Conservation (phyloP, 1,140 invertebrate species). For the Augochlora pura region DNA sequence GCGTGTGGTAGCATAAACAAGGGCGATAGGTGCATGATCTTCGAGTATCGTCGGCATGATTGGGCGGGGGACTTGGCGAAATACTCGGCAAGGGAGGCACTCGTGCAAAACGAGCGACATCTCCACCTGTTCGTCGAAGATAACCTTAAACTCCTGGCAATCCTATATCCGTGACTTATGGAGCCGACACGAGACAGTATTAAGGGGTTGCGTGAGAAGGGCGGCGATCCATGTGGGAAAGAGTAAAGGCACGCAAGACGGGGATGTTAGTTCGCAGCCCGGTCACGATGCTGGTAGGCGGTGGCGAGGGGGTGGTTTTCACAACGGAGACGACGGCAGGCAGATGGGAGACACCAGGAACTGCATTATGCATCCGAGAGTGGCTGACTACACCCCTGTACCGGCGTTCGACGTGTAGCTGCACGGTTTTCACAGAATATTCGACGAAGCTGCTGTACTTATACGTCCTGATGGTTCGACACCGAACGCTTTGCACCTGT, state of each 20-base stretch:
- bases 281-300: slow-evolving; percentile 60
- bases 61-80: not conserved
- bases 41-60: not conserved
- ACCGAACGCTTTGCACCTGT: slow-evolving; percentile 16
- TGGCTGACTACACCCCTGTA: slow-evolving; percentile 50
- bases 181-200: slow-evolving; percentile 47
- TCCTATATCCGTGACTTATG: slow-evolving; percentile 64
- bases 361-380: slow-evolving; percentile 73
- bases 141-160: slow-evolving; percentile 59
- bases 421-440: slow-evolving; percentile 51
- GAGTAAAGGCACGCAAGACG: slow-evolving; percentile 42
- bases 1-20: no score
- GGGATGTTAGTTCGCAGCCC: slow-evolving; percentile 64
- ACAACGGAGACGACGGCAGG: slow-evolving; percentile 1
- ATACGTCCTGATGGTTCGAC: not conserved
- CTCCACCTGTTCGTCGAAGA: slow-evolving; percentile 32
- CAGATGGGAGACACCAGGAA: slow-evolving; percentile 57
- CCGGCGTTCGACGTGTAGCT: slow-evolving; percentile 44
- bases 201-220: slow-evolving; percentile 19
- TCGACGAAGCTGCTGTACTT: slow-evolving; percentile 44
- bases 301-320: slow-evolving; percentile 27
- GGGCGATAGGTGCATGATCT: not conserved
- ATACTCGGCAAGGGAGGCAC: not conserved
- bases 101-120: slow-evolving; percentile 27
- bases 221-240: slow-evolving; percentile 30